Conservation (phyloP, 2,797 vertebrate genomes). For the Eupleurogrammus muticus region DNA sequence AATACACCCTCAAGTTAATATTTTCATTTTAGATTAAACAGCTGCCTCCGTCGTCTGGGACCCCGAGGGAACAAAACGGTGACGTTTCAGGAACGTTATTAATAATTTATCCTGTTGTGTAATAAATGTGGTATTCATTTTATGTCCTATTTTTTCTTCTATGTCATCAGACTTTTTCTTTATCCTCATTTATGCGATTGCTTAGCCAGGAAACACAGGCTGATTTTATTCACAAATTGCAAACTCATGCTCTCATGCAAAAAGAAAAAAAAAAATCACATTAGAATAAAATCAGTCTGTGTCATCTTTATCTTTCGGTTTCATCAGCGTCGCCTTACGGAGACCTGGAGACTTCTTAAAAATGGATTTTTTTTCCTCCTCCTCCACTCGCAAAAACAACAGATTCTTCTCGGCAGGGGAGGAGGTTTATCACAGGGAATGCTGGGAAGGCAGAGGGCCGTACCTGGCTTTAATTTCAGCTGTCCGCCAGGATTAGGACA, state of each 20-base stretch:
- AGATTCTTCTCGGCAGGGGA: conserved; percentile 67
- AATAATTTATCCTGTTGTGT: neutral
- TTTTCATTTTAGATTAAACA: neutral
- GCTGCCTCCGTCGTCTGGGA: neutral
- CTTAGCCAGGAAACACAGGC: neutral
- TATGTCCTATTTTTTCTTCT: neutral
- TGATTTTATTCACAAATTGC: neutral
- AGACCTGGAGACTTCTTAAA: conserved; percentile 21
- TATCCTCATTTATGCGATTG: neutral
- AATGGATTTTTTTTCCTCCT: conserved; percentile 21
- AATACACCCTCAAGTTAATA: conserved; percentile 7
- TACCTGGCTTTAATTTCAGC: conserved; percentile 83
- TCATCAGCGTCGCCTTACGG: neutral
- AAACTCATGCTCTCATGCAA: neutral
- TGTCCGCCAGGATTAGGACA: conserved; percentile 78
- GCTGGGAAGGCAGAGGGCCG: conserved; percentile 62
- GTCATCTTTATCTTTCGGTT: conserved; percentile 10
- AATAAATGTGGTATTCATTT: neutral
- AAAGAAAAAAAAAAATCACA: no score
- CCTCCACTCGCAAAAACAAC: conserved; percentile 42
- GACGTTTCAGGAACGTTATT: no score
- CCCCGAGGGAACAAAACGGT: no score
- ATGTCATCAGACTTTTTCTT: neutral
- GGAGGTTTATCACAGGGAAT: conserved; percentile 63
- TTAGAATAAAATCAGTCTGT: neutral